Percentiles rank a stretch among this genome's conserved stretches.
phyloP scores from a whole-genome alignment of 2,888 invertebrate genomes.

The Apotomis capreana region DNA sequence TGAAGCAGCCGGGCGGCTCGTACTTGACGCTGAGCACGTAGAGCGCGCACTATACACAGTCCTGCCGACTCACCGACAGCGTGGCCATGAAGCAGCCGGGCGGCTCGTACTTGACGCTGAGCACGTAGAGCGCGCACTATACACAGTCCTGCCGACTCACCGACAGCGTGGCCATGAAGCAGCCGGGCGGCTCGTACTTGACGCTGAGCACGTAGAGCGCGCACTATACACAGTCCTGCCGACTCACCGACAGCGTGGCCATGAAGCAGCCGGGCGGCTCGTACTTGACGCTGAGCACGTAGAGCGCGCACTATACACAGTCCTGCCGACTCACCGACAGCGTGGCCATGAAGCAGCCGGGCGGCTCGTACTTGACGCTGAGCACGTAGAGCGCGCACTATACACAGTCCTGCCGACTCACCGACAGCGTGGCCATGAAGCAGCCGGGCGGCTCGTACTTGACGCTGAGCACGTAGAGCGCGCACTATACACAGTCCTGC shows the following conservation, averaged over 20 bases:
- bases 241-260: slow-evolving; percentile 13
- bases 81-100: slow-evolving; percentile 48
- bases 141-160: slow-evolving; percentile 48
- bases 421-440: slow-evolving; percentile 32
- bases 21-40: slow-evolving; percentile 59
- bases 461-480: slow-evolving; percentile 4
- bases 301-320: background rate
- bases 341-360: slow-evolving; percentile 53
- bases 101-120: slow-evolving; percentile 27
- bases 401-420: slow-evolving; percentile 3
- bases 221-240: background rate
- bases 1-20: slow-evolving; percentile 53
- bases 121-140: background rate
- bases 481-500: background rate
- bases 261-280: slow-evolving; percentile 49
- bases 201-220: slow-evolving; percentile 58
- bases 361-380: slow-evolving; percentile 56
- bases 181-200: slow-evolving; percentile 55
- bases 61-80: slow-evolving; percentile 11
- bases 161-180: slow-evolving; percentile 53
- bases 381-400: slow-evolving; percentile 53
- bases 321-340: slow-evolving; percentile 53
- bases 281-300: slow-evolving; percentile 7
- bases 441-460: slow-evolving; percentile 48
- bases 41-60: slow-evolving; percentile 41